Base-by-base conservation (phyloP, 30 jellyfish, hydroid and myxozoan genomes). In the Hydractinia symbiolongicarpus region DNA sequence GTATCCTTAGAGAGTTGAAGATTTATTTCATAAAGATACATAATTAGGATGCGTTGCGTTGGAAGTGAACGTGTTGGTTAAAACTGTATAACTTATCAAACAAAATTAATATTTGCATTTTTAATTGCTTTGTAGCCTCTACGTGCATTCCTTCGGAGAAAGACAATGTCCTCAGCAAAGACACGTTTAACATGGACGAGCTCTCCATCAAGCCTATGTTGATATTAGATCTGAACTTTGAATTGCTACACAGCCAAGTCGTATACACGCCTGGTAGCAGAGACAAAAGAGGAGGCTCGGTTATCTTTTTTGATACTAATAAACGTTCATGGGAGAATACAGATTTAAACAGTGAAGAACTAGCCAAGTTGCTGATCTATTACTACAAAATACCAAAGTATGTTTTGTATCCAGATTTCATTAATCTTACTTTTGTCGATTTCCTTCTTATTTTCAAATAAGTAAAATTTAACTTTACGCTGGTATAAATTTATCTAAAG, bases 231-330 rank as follows among this genome's bases (percentile, higher is more conserved):
- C 52, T 93, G 17, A 92, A 93, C 75, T 93, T 93, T 78, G 98
- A 93, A 72, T 78, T 93, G 69, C 71, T 93, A 51, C 95, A 87
- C 76, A 87, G 93, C 68, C 96, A 88, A 83, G 94, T 88, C 50
- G 95, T 90, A 4, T 87, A 78, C 64, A 83, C 86, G 14, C 98
- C 96, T 53, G 98, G 98, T 72, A 79, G 92, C 20, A 83, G 95
- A 51, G 98, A 91, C 71, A 79, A 84, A 72, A 84, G 96, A 7
- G 98, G 98, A 50, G 98, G 98, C 6, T 83, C 95, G 14, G 96
- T 91, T 14, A 91, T 91, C 61, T 85, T 86, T 68, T 72, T 91
- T 66, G 91, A 83, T 9, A 83, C 95, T 10, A 71, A 69, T 61
- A 89, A 90, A 9, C 52, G 73, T 9, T 83, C 89, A 84, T 93